Evolutionary conservation across 2,113 vertebrate species (phyloP).

Genomic region (Gymnogyps californianus): DNA sequence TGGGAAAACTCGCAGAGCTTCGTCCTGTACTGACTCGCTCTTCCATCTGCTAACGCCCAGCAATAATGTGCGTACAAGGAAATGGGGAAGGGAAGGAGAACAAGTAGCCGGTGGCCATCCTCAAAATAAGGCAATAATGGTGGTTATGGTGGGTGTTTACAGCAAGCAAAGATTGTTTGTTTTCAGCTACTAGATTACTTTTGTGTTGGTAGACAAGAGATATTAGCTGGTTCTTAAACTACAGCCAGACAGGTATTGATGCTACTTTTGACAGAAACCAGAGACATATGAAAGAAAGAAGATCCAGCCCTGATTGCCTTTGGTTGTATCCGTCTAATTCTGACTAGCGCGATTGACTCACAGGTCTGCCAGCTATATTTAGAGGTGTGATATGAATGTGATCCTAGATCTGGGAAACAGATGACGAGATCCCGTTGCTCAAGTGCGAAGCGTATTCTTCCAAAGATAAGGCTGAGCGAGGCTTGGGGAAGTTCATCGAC

Average conservation of each 20-base stretch:
- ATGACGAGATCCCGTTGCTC: background rate
- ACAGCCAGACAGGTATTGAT: background rate
- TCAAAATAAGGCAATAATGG: background rate
- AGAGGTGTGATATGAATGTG: background rate
- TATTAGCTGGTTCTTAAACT: background rate
- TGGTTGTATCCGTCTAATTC: background rate
- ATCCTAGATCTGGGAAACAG: background rate
- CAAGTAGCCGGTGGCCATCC: background rate
- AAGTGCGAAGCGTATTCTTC: accelerated
- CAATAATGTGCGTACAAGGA: background rate
- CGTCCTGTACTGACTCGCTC: background rate
- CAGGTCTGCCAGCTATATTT: background rate
- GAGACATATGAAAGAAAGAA: accelerated
- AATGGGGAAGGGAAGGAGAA: background rate
- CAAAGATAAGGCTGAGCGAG: background rate
- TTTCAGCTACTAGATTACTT: background rate
- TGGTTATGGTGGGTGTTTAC: background rate
- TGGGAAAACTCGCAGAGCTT: background rate
- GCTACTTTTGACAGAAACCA: background rate
- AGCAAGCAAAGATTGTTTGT: background rate
- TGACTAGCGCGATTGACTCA: accelerated
- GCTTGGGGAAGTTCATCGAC: background rate
- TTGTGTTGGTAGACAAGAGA: background rate
- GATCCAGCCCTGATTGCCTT: background rate
- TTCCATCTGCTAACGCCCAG: background rate